Conservation (phyloP, 2,888 invertebrate genomes). For the Drosophila sordidapex region DNA sequence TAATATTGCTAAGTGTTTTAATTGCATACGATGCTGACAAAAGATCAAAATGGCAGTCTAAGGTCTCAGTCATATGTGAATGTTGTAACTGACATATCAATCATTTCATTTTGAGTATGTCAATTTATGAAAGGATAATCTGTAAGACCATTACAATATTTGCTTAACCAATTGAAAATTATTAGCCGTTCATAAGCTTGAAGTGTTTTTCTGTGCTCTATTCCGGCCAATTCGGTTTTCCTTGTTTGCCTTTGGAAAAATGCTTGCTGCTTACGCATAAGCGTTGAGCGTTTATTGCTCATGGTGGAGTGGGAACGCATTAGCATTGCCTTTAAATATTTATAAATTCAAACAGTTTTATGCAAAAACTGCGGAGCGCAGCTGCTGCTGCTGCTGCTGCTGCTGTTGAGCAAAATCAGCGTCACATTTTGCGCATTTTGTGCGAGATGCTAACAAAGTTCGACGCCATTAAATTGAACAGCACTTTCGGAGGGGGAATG, state of each 20-base stretch:
- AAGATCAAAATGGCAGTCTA: background rate
- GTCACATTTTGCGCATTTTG: constrained; percentile 54
- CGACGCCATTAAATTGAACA: constrained; percentile 68
- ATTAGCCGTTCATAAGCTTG: constrained; percentile 1
- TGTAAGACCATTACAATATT: constrained; percentile 3
- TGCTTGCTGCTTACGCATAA: constrained; percentile 26
- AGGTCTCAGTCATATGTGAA: background rate
- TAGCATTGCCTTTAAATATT: constrained; percentile 66
- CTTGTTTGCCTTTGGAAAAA: constrained; percentile 20
- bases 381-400: constrained; percentile 22
- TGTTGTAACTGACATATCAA: background rate
- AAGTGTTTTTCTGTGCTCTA: background rate
- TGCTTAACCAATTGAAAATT: constrained; percentile 1
- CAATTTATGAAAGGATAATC: background rate
- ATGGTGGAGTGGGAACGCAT: constrained; percentile 32
- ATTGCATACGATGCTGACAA: background rate
- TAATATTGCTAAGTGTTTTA: background rate
- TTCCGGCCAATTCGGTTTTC: background rate
- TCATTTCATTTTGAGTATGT: background rate
- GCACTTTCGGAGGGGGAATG: background rate
- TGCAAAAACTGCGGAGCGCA: constrained; percentile 49
- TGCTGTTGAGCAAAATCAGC: constrained; percentile 37
- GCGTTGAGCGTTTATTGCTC: constrained; percentile 22
- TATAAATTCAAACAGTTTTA: constrained; percentile 59
- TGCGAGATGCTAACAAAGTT: constrained; percentile 58